Percentiles rank a stretch among this genome's conserved stretches.
These are phyloP conservation scores for Ellobium chinense DNA, from an alignment of 2,888 invertebrate species.

Conservation along the genomic window DNA sequence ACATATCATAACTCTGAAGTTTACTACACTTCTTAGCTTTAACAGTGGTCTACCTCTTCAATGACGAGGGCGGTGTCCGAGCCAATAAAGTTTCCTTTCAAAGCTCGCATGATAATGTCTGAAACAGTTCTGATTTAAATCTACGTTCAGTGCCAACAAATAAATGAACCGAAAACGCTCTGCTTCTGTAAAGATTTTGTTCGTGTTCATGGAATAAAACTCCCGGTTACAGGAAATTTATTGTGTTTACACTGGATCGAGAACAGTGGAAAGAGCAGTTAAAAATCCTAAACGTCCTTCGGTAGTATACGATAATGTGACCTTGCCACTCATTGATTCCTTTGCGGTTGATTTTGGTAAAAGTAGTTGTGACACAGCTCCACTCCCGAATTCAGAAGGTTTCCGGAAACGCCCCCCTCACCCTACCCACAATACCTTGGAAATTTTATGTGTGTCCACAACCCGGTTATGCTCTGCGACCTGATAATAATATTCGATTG, in stretches of 20 bases:
- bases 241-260: too few species aligned
- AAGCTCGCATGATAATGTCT: conserved; percentile 42
- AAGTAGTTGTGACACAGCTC: conserved; percentile 39
- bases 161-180: too few species aligned
- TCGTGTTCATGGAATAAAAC: too few species aligned
- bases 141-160: too few species aligned
- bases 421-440: conserved; percentile 36
- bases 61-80: not conserved
- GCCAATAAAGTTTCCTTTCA: conserved; percentile 46
- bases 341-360: not conserved
- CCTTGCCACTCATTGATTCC: not conserved
- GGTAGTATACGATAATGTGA: not conserved
- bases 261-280: too few species aligned
- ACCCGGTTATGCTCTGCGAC: not conserved
- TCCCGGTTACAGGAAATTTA: too few species aligned
- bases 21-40: too few species aligned
- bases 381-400: conserved; percentile 22
- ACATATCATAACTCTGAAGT: too few species aligned
- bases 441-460: conserved; percentile 35
- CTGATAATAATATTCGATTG: conserved; percentile 25
- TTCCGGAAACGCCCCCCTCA: conserved; percentile 41
- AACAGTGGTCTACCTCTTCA: conserved; percentile 13
- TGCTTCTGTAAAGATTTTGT: too few species aligned
- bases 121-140: too few species aligned
- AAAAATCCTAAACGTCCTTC: not conserved